phyloP scores from a whole-genome alignment of 1,140 invertebrate species.

The Pantala flavescens region DNA sequence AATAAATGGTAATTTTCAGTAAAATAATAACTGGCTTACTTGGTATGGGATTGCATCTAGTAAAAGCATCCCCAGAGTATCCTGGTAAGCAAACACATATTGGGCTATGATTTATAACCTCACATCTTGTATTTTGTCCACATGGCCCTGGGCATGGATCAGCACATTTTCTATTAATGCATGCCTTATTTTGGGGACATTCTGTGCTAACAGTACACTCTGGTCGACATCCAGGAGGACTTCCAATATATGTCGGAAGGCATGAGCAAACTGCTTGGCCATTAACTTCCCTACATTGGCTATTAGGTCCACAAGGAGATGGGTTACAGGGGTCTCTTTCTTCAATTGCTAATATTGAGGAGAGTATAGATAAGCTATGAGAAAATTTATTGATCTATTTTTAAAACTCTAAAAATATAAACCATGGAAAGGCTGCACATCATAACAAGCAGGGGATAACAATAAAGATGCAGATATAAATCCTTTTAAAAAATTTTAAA shows the following conservation, averaged over 20 bases:
- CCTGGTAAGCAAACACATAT: slow-evolving; percentile 56
- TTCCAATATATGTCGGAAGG: slow-evolving; percentile 34
- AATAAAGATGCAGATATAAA: background rate
- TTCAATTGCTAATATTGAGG: slow-evolving; percentile 19
- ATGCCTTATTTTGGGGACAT: slow-evolving; percentile 36
- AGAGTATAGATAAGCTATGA: background rate
- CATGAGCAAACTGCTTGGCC: slow-evolving; percentile 46
- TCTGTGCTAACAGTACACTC: slow-evolving; percentile 39
- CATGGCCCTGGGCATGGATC: slow-evolving; percentile 43
- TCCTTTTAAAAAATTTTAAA: background rate
- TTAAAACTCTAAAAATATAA: background rate
- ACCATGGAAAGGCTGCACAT: background rate
- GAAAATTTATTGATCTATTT: background rate
- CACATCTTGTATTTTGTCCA: slow-evolving; percentile 47
- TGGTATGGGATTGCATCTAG: slow-evolving; percentile 30
- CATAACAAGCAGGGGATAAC: background rate
- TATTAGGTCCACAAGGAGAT: slow-evolving; percentile 47
- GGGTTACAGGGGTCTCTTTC: slow-evolving; percentile 37
- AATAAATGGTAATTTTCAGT: background rate
- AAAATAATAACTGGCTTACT: slow-evolving; percentile 13
- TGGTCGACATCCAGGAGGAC: slow-evolving; percentile 40
- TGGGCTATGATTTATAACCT: slow-evolving; percentile 64
- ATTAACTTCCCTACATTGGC: slow-evolving; percentile 50
- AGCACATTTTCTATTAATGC: slow-evolving; percentile 39
- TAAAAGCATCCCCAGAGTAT: slow-evolving; percentile 61